A percentile compares a stretch with the other conserved stretches of the same genome.
These are phyloP conservation scores for Sinocyclocheilus anshuiensis DNA, from an alignment of 2,113 vertebrate species.

Conservation along the genomic window DNA sequence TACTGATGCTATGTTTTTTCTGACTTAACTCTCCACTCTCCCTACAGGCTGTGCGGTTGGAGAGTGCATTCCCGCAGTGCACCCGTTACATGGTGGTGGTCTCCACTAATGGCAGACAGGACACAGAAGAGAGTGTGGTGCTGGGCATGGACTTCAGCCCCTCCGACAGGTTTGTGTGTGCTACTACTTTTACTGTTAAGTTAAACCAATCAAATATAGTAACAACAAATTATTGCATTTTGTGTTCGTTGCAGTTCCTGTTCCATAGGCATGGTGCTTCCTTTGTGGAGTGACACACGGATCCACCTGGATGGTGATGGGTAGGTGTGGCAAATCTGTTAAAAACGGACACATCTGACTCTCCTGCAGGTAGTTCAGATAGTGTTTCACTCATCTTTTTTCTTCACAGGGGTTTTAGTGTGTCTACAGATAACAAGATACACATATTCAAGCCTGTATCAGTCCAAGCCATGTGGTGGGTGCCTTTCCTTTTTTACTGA, in stretches of 20 bases:
- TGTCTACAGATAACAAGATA: conserved; percentile 93
- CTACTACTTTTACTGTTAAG: conserved; percentile 25
- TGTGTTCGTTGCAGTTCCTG: conserved; percentile 67
- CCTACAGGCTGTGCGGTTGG: conserved; percentile 90
- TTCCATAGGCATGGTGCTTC: conserved; percentile 93
- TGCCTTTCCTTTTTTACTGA: not conserved
- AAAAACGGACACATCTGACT: not conserved
- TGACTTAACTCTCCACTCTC: not conserved
- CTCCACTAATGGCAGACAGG: conserved; percentile 93
- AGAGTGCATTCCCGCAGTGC: conserved; percentile 89
- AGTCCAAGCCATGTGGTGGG: conserved; percentile 99
- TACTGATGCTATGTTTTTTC: not conserved
- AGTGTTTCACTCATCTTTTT: conserved; percentile 22
- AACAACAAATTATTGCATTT: not conserved
- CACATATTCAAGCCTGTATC: conserved; percentile 98
- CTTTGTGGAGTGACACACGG: conserved; percentile 95
- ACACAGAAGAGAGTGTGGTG: conserved; percentile 96
- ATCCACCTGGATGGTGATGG: conserved; percentile 99
- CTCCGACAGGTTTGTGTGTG: conserved; percentile 87
- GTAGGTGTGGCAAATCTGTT: conserved; percentile 74
- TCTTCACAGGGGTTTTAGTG: conserved; percentile 86
- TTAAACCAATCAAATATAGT: not conserved
- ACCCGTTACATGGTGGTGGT: conserved; percentile 99
- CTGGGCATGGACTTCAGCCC: conserved; percentile 94
- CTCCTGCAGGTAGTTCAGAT: not conserved